These are phyloP conservation scores for Thamnophis sirtalis DNA, from an alignment of 2,113 vertebrate genomes.

Conservation along the genomic window DNA sequence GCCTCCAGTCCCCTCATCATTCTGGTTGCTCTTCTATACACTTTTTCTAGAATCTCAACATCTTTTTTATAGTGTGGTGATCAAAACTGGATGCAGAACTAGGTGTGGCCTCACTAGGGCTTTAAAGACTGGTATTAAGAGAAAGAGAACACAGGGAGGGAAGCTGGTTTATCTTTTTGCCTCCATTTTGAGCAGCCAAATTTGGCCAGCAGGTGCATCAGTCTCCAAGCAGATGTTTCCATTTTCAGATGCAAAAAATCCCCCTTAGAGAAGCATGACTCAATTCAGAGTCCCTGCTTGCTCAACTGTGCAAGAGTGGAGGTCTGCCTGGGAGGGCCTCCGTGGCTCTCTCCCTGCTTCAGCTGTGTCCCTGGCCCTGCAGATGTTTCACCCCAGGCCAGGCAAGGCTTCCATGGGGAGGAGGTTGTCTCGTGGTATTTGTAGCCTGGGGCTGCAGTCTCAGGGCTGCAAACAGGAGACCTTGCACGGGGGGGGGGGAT, in stretches of 20 bases:
- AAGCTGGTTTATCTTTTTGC: neutral
- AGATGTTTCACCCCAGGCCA: neutral
- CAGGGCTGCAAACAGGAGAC: neutral
- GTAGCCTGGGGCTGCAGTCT: neutral
- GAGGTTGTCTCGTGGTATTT: neutral
- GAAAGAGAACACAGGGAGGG: neutral
- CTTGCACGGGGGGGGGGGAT: neutral
- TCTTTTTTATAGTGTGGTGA: too few species aligned
- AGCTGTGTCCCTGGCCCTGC: neutral
- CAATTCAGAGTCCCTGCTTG: neutral
- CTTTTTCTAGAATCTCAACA: too few species aligned
- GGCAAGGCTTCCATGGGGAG: neutral
- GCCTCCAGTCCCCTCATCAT: too few species aligned
- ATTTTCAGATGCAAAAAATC: neutral
- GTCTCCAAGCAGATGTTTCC: neutral
- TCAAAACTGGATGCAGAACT: too few species aligned
- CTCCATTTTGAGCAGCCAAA: neutral
- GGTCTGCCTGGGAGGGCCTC: neutral
- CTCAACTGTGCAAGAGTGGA: neutral
- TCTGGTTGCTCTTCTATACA: too few species aligned
- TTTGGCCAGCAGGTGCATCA: conserved; percentile 1
- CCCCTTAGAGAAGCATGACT: neutral
- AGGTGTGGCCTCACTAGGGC: too few species aligned
- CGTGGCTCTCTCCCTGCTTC: too few species aligned
- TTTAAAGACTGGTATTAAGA: too few species aligned